Evolutionary conservation across 2,888 invertebrate species (phyloP), one percentile per base, ranked within the genome.

Genomic region (Meliscaeva auricollis): DNA sequence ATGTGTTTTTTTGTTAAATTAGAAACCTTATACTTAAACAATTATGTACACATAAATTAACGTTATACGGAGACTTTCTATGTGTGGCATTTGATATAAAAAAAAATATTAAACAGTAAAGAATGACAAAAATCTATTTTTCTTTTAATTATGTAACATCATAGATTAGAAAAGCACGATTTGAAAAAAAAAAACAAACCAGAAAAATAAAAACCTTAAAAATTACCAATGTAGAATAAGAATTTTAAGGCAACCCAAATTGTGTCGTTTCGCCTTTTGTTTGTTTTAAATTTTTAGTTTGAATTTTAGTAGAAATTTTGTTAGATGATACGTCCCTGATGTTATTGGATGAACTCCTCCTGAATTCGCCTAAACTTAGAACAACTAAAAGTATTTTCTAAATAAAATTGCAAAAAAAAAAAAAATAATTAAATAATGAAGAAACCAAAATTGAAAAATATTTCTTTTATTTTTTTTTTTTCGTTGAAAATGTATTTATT

Each of bases 11-110:
- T 38, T 38, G 9, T 38, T 66, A 60, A 73, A 69, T 44, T 69
- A 52, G 44, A 48, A 76, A 76, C 20, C 41, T 11, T 44, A 20
- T 5, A 76, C 22, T 54, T 20, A 44, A 46, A 68, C 6, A 46
- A 38, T 64, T 46, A n/a, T 56, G 44, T 73, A 52, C 15, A 79
- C 60, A 41, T 32, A 17, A 52, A 38, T 38, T 30, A 46, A 58
- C n/a, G 11, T 38, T 44, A 22, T 44, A 44, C 48, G 22, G 35
- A 75, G 7, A 72, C 69, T 77, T 81, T 73, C 52, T 68, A 81
- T 60, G 64, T 77, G 69, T 81, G 64, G 74, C 68, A 77, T 82
- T 72, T 82, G 58, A 56, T 75, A 75, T 54, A 48, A 38, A 6
- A 9, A 6, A 1, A 38, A 9, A 13, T 38, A 32, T 48, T 70